A percentile compares a stretch with the other conserved stretches of the same genome.
These are phyloP conservation scores for Linyphia triangularis DNA, from an alignment of 2,888 invertebrate species.

Conservation along the genomic window DNA sequence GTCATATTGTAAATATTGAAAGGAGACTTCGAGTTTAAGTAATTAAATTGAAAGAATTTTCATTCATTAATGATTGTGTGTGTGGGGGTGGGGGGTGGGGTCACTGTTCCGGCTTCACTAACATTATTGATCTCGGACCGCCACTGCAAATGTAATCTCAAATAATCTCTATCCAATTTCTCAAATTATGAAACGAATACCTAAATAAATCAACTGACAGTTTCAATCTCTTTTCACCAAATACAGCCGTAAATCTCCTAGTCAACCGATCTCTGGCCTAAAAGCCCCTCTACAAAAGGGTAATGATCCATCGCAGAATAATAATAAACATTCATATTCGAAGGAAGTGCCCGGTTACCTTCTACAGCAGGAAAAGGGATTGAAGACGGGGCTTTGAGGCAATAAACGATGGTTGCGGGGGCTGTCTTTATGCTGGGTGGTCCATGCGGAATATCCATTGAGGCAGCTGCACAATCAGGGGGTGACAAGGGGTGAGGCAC, in stretches of 20 bases:
- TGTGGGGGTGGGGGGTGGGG: no score
- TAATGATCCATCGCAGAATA: neutral
- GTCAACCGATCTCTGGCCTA: no score
- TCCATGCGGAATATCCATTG: slow-evolving; percentile 54
- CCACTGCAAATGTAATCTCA: no score
- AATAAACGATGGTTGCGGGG: slow-evolving; percentile 40
- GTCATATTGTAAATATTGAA: no score
- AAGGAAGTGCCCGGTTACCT: neutral
- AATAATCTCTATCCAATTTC: no score
- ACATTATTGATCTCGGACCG: no score
- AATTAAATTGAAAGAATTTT: no score
- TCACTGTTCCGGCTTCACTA: no score
- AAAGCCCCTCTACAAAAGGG: neutral
- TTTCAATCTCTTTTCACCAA: neutral
- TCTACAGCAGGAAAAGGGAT: neutral
- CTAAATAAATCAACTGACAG: no score
- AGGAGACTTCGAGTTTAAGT: no score
- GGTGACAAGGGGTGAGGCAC: slow-evolving; percentile 39
- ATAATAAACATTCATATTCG: neutral
- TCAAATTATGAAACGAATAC: no score
- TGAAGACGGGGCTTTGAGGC: slow-evolving; percentile 4
- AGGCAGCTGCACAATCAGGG: slow-evolving; percentile 51
- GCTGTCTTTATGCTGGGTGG: slow-evolving; percentile 35
- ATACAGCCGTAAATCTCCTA: neutral
- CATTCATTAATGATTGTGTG: no score